These are phyloP conservation scores for Meloidogyne hapla DNA, from an alignment of 1,140 invertebrate genomes.

Conservation along the genomic window DNA sequence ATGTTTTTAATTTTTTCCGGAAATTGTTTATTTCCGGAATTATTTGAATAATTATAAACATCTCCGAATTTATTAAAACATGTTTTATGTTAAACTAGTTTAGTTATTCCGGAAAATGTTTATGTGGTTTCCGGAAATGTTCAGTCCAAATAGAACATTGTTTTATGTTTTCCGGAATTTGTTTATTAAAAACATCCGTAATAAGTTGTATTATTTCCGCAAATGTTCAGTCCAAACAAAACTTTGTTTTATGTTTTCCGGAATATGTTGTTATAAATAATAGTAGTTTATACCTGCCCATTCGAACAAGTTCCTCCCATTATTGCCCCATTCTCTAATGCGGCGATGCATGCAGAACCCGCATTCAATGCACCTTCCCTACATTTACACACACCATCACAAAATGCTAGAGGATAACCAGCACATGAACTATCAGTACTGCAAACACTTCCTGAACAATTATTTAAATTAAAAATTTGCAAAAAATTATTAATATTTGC, in stretches of 20 bases:
- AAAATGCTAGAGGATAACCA: slow-evolving; percentile 60
- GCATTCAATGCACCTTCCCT: slow-evolving; percentile 60
- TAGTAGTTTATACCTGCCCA: background rate
- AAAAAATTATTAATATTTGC: background rate
- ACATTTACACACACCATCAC: slow-evolving; percentile 61
- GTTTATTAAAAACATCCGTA: background rate
- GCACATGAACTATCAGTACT: slow-evolving; percentile 51
- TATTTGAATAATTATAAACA: too few relatives aligned
- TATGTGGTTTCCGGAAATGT: background rate
- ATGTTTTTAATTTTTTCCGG: too few relatives aligned
- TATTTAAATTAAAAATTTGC: background rate
- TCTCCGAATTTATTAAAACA: too few relatives aligned
- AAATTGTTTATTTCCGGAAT: too few relatives aligned
- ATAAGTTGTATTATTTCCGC: background rate
- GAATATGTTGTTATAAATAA: background rate
- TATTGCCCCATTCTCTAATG: slow-evolving; percentile 20
- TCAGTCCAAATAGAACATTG: background rate
- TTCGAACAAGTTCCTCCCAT: slow-evolving; percentile 46
- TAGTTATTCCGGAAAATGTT: too few relatives aligned
- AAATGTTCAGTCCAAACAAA: too few relatives aligned
- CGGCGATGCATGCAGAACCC: slow-evolving; percentile 58
- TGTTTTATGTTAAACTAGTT: too few relatives aligned
- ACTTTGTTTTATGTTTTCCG: too few relatives aligned
- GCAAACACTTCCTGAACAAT: slow-evolving; percentile 46
- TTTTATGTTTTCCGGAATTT: background rate